These are phyloP conservation scores for Rutilus rutilus DNA, from an alignment of 2,113 vertebrate species.

Conservation along the genomic window DNA sequence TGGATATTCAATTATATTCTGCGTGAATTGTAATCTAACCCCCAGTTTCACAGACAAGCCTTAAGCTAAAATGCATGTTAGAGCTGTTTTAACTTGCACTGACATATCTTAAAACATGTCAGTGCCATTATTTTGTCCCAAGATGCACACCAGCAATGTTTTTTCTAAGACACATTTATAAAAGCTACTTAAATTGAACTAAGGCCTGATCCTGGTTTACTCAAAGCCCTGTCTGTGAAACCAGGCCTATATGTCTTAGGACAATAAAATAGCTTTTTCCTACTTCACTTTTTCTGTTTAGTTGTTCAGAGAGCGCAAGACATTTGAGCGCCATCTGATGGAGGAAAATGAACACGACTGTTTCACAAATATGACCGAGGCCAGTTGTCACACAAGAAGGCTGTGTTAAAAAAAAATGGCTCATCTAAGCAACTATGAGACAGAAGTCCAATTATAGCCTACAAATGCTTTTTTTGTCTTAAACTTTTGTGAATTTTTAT, in stretches of 20 bases:
- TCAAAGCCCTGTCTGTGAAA: too few species aligned
- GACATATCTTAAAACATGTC: too few species aligned
- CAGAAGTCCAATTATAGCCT: neutral
- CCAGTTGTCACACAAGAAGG: neutral
- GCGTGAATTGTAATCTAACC: neutral
- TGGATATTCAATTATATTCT: constrained; percentile 38
- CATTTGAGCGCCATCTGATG: neutral
- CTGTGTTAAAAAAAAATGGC: neutral
- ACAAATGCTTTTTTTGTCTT: neutral
- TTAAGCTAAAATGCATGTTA: too few species aligned
- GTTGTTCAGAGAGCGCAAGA: neutral
- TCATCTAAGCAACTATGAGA: neutral
- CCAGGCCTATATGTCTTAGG: neutral
- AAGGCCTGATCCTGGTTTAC: too few species aligned
- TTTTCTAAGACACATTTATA: too few species aligned
- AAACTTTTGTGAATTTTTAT: too few species aligned
- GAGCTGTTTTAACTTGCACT: too few species aligned
- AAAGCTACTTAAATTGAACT: too few species aligned
- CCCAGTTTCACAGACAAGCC: too few species aligned
- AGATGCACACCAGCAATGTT: too few species aligned
- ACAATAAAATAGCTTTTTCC: neutral
- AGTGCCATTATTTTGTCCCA: too few species aligned
- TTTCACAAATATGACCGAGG: neutral
- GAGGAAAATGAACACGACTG: neutral
- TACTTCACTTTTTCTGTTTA: neutral